Conservation (phyloP, 2,113 vertebrate genomes). For the Chlorodrepanis virens region DNA sequence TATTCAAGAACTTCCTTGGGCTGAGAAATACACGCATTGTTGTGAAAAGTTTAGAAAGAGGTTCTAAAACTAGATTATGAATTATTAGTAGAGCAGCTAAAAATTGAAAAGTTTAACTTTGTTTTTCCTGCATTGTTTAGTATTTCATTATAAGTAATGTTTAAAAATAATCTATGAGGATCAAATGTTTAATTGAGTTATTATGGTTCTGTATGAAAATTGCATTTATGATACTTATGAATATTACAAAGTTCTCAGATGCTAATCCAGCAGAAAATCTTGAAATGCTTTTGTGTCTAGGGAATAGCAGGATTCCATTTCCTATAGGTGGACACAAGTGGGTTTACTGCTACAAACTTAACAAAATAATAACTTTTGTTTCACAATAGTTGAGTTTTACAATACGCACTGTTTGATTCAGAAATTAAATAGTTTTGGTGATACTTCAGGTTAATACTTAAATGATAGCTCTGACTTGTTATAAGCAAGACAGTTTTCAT, state of each 20-base stretch:
- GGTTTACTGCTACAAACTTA: not conserved
- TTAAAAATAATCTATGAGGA: not conserved
- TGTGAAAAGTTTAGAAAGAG: not conserved
- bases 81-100: not conserved
- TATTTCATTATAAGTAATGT: not conserved
- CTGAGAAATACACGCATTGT: not conserved
- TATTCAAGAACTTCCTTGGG: not conserved
- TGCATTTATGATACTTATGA: not conserved
- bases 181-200: not conserved
- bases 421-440: not conserved
- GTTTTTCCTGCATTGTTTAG: not conserved
- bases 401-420: not conserved
- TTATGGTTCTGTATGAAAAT: not conserved
- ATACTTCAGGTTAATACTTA: not conserved
- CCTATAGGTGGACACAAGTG: not conserved
- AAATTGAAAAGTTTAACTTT: not conserved
- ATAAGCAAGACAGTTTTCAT: not conserved
- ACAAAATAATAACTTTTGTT: not conserved
- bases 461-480: not conserved
- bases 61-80: not conserved
- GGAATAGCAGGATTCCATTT: not conserved
- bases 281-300: not conserved
- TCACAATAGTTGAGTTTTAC: not conserved
- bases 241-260: not conserved
- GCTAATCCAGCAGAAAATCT: not conserved